Conservation (phyloP, 2,888 invertebrate genomes). For the Arrhopalites spinosus region DNA sequence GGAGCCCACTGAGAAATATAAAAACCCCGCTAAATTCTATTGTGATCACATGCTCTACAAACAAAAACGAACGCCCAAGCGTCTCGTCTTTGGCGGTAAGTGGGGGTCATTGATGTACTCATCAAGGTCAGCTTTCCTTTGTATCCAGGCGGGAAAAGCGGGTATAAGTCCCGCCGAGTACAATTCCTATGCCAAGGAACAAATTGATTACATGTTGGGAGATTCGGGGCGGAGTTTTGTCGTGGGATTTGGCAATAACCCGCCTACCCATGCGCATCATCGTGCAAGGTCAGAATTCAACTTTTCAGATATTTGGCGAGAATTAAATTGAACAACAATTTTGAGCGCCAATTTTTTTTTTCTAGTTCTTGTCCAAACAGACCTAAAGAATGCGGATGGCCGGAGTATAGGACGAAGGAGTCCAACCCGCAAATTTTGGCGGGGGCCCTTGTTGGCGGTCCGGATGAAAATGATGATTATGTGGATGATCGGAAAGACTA, state of each 20-base stretch:
- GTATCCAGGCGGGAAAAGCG: conserved; percentile 62
- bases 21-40: conserved; percentile 61
- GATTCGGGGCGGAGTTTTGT: conserved; percentile 64
- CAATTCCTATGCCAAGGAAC: conserved; percentile 62
- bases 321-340: not conserved
- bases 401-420: conserved; percentile 58
- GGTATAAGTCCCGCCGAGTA: conserved; percentile 60
- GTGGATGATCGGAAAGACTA: conserved; percentile 64
- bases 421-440: conserved; percentile 62
- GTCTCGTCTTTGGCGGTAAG: conserved; percentile 64
- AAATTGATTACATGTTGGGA: conserved; percentile 66
- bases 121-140: conserved; percentile 65
- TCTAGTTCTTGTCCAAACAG: conserved; percentile 63
- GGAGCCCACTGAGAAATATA: conserved; percentile 60
- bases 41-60: conserved; percentile 62
- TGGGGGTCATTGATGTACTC: conserved; percentile 65
- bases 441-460: conserved; percentile 67
- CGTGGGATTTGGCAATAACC: conserved; percentile 65
- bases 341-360: not conserved
- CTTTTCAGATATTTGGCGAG: not conserved
- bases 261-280: conserved; percentile 64
- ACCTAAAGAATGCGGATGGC: conserved; percentile 63
- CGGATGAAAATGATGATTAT: conserved; percentile 64
- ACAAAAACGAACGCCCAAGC: conserved; percentile 63
- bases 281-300: conserved; percentile 64